Conservation (phyloP, 2,113 vertebrate species). For the Henicopernis longicauda region DNA sequence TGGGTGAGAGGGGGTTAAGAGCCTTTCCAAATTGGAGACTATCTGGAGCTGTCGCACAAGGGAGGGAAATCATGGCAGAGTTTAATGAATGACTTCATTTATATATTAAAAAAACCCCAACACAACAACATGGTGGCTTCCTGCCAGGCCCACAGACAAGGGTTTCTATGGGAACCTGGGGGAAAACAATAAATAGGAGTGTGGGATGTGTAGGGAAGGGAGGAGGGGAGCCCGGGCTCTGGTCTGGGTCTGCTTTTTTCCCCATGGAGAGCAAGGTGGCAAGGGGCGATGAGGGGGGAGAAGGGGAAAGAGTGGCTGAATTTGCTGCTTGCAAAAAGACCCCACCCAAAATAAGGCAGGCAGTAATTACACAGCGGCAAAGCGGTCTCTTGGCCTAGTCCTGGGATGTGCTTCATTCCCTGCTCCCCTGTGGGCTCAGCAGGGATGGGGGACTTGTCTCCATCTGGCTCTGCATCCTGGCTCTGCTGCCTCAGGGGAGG, state of each 20-base stretch:
- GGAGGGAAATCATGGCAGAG: slow-evolving; percentile 36
- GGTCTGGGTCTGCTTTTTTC: not conserved
- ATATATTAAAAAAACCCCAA: slow-evolving; percentile 30
- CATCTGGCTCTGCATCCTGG: not conserved
- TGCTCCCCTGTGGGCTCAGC: fast-evolving
- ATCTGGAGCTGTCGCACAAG: slow-evolving; percentile 20
- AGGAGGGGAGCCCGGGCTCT: not conserved
- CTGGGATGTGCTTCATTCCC: not conserved
- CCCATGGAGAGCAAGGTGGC: not conserved
- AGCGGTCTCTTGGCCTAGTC: not conserved
- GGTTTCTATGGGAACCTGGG: slow-evolving; percentile 56
- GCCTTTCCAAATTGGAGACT: not conserved
- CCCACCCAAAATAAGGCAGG: not conserved
- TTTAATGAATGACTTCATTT: slow-evolving; percentile 71
- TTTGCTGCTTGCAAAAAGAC: not conserved
- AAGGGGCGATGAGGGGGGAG: not conserved
- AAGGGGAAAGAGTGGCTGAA: not conserved
- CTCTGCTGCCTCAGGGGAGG: not conserved
- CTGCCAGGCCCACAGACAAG: slow-evolving; percentile 58
- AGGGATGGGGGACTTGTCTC: not conserved
- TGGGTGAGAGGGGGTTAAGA: not conserved
- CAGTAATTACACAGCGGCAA: fast-evolving
- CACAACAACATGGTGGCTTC: slow-evolving; percentile 38
- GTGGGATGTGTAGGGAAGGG: not conserved
- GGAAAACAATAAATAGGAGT: slow-evolving; percentile 66